Percentiles rank a stretch among this genome's conserved stretches.
phyloP scores from a whole-genome alignment of 2,888 invertebrate genomes.

The Lacanobia wlatinum region DNA sequence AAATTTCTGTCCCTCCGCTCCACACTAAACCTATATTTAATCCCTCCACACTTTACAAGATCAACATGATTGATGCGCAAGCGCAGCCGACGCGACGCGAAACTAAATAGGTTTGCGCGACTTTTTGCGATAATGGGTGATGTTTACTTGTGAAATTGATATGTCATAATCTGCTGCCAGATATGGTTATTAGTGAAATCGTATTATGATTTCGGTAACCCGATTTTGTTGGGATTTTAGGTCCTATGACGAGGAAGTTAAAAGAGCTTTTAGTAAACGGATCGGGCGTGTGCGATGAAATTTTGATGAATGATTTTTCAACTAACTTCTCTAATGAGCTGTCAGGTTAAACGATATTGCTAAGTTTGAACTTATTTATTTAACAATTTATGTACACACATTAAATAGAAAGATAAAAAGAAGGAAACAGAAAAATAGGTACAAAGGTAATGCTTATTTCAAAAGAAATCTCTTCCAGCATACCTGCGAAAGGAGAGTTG shows the following conservation, averaged over 20 bases:
- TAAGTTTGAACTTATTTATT: too few species aligned
- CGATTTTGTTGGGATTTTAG: not conserved
- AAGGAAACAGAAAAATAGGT: too few species aligned
- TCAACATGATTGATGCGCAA: slow-evolving; percentile 79
- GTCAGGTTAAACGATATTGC: too few species aligned
- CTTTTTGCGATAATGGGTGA: slow-evolving; percentile 55
- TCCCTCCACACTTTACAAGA: slow-evolving; percentile 80
- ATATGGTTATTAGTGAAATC: slow-evolving; percentile 39
- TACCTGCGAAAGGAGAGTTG: too few species aligned
- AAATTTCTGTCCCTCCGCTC: slow-evolving; percentile 34
- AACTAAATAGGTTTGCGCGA: slow-evolving; percentile 72
- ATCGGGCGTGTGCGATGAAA: not conserved
- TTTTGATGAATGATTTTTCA: too few species aligned
- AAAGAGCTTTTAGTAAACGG: not conserved
- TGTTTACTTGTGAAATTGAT: slow-evolving; percentile 65
- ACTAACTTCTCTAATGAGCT: too few species aligned
- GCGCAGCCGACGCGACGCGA: slow-evolving; percentile 60
- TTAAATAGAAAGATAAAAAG: too few species aligned
- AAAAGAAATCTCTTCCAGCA: too few species aligned
- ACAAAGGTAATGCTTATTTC: too few species aligned
- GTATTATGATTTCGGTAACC: slow-evolving; percentile 35
- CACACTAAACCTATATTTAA: slow-evolving; percentile 66
- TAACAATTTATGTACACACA: too few species aligned
- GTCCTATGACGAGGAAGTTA: not conserved
- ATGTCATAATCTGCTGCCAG: slow-evolving; percentile 56